Evolutionary conservation across 2,888 invertebrate genomes (phyloP).

Genomic region (Ceramica pisi): DNA sequence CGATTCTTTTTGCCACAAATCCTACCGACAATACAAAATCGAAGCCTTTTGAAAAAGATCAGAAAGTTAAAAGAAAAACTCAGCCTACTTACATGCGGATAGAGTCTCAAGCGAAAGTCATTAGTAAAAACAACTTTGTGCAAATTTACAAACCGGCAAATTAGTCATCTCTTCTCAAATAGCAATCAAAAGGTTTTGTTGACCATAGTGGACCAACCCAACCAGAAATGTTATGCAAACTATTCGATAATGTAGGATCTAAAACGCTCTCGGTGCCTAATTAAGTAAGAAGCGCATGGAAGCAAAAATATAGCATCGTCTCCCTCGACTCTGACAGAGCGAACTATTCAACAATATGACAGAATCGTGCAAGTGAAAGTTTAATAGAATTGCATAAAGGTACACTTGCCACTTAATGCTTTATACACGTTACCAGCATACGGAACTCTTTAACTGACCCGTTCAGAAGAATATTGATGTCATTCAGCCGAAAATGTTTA

Average conservation of each 20-base stretch:
- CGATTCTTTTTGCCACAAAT: not conserved
- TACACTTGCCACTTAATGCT: slow-evolving; percentile 77
- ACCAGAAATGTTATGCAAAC: slow-evolving; percentile 18
- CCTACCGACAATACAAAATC: not conserved
- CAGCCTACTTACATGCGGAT: slow-evolving; percentile 33
- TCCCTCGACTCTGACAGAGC: slow-evolving; percentile 41
- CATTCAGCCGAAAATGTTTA: slow-evolving; percentile 16
- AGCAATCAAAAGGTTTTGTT: slow-evolving; percentile 20
- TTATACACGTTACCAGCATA: slow-evolving; percentile 64
- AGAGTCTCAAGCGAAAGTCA: slow-evolving; percentile 51
- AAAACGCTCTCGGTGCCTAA: slow-evolving; percentile 10
- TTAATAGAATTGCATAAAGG: slow-evolving; percentile 76
- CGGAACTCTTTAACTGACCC: slow-evolving; percentile 61
- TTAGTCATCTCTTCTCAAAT: slow-evolving; percentile 24
- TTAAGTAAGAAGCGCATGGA: slow-evolving; percentile 16
- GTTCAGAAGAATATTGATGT: slow-evolving; percentile 56
- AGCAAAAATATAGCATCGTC: slow-evolving; percentile 34
- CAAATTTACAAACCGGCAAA: slow-evolving; percentile 26
- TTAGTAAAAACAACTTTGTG: slow-evolving; percentile 45
- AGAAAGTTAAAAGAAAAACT: slow-evolving; percentile 44
- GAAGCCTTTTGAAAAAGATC: slow-evolving; percentile 11
- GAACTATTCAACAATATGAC: slow-evolving; percentile 72
- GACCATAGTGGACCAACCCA: not conserved
- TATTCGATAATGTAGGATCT: not conserved
- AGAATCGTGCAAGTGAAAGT: slow-evolving; percentile 84